Conservation (phyloP, 2,888 invertebrate genomes). For the Actias luna region DNA sequence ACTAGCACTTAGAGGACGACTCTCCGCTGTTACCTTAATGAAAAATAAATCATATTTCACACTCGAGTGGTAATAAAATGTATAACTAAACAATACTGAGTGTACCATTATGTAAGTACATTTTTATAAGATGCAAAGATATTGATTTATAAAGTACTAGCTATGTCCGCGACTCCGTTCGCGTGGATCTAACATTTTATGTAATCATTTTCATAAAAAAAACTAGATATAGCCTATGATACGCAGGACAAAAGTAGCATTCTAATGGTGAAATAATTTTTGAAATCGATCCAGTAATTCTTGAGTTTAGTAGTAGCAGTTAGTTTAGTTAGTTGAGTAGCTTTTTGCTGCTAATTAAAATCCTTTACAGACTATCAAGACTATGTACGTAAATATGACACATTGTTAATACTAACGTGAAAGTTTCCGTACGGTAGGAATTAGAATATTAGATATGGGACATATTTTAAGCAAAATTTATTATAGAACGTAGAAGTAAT, state of each 20-base stretch:
- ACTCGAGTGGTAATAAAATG: background rate
- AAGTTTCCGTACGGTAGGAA: background rate
- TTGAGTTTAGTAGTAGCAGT: too few species aligned
- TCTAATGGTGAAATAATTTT: too few species aligned
- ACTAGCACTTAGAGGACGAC: slow-evolving; percentile 55
- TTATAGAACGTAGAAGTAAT: background rate
- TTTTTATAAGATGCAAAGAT: too few species aligned
- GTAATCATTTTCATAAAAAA: too few species aligned
- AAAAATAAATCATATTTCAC: slow-evolving; percentile 32
- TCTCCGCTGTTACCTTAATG: slow-evolving; percentile 64
- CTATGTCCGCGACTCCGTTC: too few species aligned
- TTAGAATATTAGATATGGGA: background rate
- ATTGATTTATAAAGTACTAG: too few species aligned
- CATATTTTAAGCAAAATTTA: background rate
- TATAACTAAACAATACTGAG: background rate
- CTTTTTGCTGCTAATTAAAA: too few species aligned
- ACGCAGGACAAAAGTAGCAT: too few species aligned
- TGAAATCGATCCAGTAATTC: too few species aligned
- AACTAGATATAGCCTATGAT: too few species aligned
- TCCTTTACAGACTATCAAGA: background rate
- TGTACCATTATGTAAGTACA: background rate
- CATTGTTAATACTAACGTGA: background rate
- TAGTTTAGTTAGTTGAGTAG: too few species aligned
- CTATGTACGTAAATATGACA: background rate
- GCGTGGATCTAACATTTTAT: too few species aligned